Conservation (phyloP, 1,140 invertebrate species). For the Notospermus geniculatus region DNA sequence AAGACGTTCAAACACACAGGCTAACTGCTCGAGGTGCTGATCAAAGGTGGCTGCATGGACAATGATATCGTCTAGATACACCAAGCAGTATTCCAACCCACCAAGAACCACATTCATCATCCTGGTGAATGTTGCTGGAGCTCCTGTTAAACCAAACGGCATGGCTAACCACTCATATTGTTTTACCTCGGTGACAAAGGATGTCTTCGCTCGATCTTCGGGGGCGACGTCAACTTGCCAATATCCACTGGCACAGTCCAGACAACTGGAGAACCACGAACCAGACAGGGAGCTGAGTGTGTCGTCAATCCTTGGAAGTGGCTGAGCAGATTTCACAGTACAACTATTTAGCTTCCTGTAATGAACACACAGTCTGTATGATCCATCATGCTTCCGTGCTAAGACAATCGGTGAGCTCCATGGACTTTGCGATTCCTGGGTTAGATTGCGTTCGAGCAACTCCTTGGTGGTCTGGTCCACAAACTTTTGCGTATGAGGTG, state of each 20-base stretch:
- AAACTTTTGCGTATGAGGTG: background rate
- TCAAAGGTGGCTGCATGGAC: slow-evolving; percentile 12
- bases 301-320: too few species aligned
- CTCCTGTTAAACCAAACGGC: slow-evolving; percentile 16
- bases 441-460: background rate
- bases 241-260: too few species aligned
- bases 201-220: too few species aligned
- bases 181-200: background rate
- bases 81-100: too few species aligned
- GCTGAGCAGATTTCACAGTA: too few species aligned
- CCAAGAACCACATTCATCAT: slow-evolving; percentile 13
- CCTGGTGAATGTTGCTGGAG: slow-evolving; percentile 19
- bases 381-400: background rate
- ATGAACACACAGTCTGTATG: background rate
- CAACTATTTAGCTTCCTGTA: background rate
- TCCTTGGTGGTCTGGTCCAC: background rate
- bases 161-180: too few species aligned
- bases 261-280: too few species aligned
- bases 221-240: too few species aligned
- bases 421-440: background rate
- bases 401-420: background rate
- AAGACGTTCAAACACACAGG: slow-evolving; percentile 26
- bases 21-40: slow-evolving; percentile 16
- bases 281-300: too few species aligned
- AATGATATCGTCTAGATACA: slow-evolving; percentile 21